Percentiles rank a stretch among this genome's conserved stretches.
Evolutionary conservation across 2,888 invertebrate genomes (phyloP).

Genomic region (Epsilonema sp.): DNA sequence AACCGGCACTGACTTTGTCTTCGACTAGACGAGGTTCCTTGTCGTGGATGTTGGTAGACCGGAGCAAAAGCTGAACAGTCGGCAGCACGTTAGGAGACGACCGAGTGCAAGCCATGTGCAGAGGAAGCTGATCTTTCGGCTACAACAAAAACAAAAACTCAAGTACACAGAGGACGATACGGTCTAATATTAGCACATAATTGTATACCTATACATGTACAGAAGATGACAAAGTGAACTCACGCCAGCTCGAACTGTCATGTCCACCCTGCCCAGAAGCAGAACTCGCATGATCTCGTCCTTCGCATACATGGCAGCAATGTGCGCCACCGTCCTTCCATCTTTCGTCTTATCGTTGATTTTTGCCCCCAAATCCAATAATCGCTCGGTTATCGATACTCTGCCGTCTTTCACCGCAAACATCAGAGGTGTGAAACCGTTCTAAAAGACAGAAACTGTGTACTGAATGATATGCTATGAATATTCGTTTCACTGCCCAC

Average conservation of each 20-base stretch:
- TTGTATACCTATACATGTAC: too few relatives aligned
- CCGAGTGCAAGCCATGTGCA: constrained; percentile 80
- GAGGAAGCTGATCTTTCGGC: constrained; percentile 77
- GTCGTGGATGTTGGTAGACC: constrained; percentile 45
- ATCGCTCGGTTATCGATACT: constrained; percentile 29
- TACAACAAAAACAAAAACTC: too few relatives aligned
- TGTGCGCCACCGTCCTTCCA: constrained; percentile 80
- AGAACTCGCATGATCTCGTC: constrained; percentile 83
- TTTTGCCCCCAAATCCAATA: constrained; percentile 31
- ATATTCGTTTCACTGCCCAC: too few relatives aligned
- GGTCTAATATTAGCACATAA: background rate
- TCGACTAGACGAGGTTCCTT: constrained; percentile 65
- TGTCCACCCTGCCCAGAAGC: constrained; percentile 67
- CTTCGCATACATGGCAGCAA: constrained; percentile 76
- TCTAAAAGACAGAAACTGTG: constrained; percentile 22
- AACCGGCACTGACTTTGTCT: too few relatives aligned
- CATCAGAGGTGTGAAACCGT: constrained; percentile 32
- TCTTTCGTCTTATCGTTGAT: constrained; percentile 42
- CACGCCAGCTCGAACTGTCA: constrained; percentile 79
- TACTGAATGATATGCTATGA: too few relatives aligned
- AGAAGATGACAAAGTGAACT: too few relatives aligned
- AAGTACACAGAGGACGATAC: constrained; percentile 1
- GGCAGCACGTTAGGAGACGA: constrained; percentile 77
- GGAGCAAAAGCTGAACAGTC: constrained; percentile 64
- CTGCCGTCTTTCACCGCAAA: constrained; percentile 33